Base-by-base conservation (phyloP, 2,113 vertebrate species). In the Erinaceus europaeus region DNA sequence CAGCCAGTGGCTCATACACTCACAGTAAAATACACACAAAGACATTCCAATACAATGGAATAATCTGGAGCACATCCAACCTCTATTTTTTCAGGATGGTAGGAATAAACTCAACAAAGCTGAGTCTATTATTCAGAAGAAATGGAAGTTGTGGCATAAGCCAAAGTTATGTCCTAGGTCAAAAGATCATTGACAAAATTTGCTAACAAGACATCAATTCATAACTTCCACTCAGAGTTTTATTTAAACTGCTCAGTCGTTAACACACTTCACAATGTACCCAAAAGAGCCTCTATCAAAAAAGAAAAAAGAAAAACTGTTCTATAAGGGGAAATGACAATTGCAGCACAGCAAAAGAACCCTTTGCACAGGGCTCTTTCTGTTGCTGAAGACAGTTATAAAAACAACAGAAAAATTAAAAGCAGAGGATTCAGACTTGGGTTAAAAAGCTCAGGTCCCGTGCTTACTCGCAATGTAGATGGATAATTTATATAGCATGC, bases 1-100 rank as follows among this genome's bases (percentile, higher is more conserved):
- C 52, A 90, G 69, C 74, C n/a, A 62, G 55, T 53, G 44, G 21
- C 72, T 62, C 53, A 52, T 40, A 75, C 4, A 52, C 71, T 86
- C 61, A 32, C 38, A 81, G 82, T n/a, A 42, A 61, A 90, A 83
- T 40, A 59, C 73, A 52, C 77, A 93, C 81, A 94, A 93, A 94
- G 90, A 78, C 90, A 92, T 93, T 93, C 92, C 90, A 92, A 84
- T 67, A 93, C 85, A 93, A 88, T 92, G 88, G 94, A 94, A 93
- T 87, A 90, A 93, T 72, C n/a, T 94, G 93, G 85, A 88, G 57
- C 59, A 74, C 44, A 57, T 72, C 85, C 90, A 87, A 52, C 53
- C 36, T 91, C 85, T 91, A 6, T 52, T 81, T 93, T n/a, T 92
- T 61, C 77, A 91, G 91, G 38, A 84, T 80, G 65, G 68, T 23